Conservation (phyloP, 2,797 vertebrate genomes). For the Galagoides demidoff region DNA sequence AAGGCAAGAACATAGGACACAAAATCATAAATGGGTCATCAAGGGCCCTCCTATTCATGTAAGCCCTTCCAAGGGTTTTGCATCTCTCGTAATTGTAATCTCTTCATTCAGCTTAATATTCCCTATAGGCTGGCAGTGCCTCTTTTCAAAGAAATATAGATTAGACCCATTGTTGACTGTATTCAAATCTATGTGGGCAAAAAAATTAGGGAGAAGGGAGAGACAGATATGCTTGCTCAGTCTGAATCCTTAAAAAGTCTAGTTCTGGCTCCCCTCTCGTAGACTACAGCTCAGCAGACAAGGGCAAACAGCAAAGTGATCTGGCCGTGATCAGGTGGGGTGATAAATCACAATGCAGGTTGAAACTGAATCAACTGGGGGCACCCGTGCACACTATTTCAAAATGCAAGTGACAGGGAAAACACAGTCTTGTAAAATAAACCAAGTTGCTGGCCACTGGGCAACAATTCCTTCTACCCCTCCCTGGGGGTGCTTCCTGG, state of each 20-base stretch:
- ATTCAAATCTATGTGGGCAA: neutral
- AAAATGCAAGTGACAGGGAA: neutral
- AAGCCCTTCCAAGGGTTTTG: neutral
- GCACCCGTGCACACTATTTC: constrained; percentile 60
- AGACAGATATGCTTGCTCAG: neutral
- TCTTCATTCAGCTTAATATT: constrained; percentile 21
- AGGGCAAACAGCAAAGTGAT: constrained; percentile 30
- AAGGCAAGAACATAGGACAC: neutral
- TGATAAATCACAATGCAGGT: constrained; percentile 46
- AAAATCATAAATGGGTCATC: neutral
- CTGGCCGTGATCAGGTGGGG: constrained; percentile 21
- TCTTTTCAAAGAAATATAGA: constrained; percentile 66
- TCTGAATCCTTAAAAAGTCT: constrained; percentile 19
- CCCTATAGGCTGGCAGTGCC: neutral
- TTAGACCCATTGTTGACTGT: neutral
- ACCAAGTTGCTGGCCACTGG: neutral
- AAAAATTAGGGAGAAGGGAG: neutral
- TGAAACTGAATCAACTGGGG: constrained; percentile 57
- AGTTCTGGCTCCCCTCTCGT: neutral
- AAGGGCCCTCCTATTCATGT: neutral
- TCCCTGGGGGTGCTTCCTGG: neutral
- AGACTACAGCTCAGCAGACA: constrained; percentile 6
- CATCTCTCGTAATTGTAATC: neutral
- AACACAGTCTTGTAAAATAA: constrained; percentile 24
- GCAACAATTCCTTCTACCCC: neutral